A percentile compares a stretch with the other conserved stretches of the same genome.
Evolutionary conservation across 2,113 vertebrate genomes (phyloP).

Genomic region (Ceyx cyanopectus): DNA sequence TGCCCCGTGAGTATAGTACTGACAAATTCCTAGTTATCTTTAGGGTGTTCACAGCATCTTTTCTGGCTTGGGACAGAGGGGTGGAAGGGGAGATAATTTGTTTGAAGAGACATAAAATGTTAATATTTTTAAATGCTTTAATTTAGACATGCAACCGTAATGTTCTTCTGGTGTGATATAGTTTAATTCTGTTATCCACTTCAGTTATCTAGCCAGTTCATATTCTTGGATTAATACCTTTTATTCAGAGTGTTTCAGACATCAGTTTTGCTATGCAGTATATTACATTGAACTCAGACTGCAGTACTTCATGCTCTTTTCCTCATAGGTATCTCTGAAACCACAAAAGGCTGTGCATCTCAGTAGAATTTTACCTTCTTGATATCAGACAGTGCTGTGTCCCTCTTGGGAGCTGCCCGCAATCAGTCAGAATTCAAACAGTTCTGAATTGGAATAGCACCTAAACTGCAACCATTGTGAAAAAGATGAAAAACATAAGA

Average conservation of each 20-base stretch:
- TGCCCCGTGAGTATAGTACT: slow-evolving; percentile 89
- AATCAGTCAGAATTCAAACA: background rate
- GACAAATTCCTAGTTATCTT: background rate
- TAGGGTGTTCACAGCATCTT: background rate
- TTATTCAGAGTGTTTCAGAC: background rate
- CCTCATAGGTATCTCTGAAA: background rate
- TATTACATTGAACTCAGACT: background rate
- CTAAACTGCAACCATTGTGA: background rate
- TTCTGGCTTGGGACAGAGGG: background rate
- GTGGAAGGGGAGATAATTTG: background rate
- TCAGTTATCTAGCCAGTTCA: no score
- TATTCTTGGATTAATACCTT: background rate
- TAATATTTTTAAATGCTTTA: background rate
- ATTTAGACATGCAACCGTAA: background rate
- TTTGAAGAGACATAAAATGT: background rate
- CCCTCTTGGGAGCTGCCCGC: background rate
- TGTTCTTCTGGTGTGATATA: background rate
- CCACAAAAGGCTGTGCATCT: background rate
- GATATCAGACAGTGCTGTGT: background rate
- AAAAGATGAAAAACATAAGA: background rate
- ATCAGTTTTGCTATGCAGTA: background rate
- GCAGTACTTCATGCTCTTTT: background rate
- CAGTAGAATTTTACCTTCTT: background rate
- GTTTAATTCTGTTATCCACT: background rate
- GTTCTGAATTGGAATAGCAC: background rate